These are phyloP conservation scores for Solenopsis invicta DNA, from an alignment of 1,140 invertebrate species.

Conservation along the genomic window DNA sequence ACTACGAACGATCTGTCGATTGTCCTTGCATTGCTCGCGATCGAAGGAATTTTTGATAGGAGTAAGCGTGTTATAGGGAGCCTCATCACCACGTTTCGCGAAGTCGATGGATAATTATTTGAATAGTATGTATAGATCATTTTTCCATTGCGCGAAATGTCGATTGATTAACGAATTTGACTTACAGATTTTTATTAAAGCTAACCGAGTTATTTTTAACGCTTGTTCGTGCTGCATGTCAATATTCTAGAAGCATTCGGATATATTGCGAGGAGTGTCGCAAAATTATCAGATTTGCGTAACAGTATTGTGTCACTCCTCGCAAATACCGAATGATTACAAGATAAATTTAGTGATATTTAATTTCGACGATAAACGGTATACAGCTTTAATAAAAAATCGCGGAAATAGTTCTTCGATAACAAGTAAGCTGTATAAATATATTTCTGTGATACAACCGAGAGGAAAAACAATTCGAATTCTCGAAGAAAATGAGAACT, in stretches of 20 bases:
- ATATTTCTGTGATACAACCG: constrained; percentile 6
- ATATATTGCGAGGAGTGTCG: constrained; percentile 29
- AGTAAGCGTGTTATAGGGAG: constrained; percentile 18
- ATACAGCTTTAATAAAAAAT: constrained; percentile 24
- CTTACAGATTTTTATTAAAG: constrained; percentile 11
- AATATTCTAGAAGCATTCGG: background rate
- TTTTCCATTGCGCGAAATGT: background rate
- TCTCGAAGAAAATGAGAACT: background rate
- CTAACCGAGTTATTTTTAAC: background rate
- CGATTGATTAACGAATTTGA: constrained; percentile 1
- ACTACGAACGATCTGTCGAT: constrained; percentile 28
- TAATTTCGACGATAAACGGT: background rate
- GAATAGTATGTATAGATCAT: background rate
- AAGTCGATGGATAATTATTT: background rate
- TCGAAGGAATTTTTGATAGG: background rate
- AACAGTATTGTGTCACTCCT: constrained; percentile 1
- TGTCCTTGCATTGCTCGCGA: constrained; percentile 36
- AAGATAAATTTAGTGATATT: background rate
- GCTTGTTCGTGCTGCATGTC: background rate
- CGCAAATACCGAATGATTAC: constrained; percentile 17
- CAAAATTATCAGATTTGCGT: constrained; percentile 12
- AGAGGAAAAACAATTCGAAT: background rate
- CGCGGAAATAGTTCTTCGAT: background rate
- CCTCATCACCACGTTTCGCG: constrained; percentile 18
- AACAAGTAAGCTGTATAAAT: background rate